Base-by-base conservation (phyloP, 2,113 vertebrate species). In the Thalassoma bifasciatum region DNA sequence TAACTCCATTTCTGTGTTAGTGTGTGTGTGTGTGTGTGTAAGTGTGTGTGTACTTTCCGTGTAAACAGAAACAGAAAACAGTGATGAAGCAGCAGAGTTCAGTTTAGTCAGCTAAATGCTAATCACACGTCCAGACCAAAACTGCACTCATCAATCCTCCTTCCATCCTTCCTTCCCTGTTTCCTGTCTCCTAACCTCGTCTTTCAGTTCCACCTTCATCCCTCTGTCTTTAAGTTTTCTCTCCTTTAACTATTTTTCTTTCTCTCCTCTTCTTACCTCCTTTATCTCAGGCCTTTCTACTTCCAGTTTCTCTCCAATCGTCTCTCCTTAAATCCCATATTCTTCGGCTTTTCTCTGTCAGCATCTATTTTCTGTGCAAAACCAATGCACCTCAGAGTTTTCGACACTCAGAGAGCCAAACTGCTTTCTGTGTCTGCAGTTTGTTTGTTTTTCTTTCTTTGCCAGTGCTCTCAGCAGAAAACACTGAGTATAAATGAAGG, bases 91-190 rank as follows among this genome's bases (percentile, higher is more conserved):
- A 79, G 79, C 79, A 77, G 40, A 58, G 37, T 78, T 82, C 34
- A 14, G 63, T 65, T 68, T 71, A 79, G 82, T 88, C 84, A 90
- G 86, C 86, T 84, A 84, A 87, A 88, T 88, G 85, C 86, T 88
- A 84, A 90, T 87, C 81, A 63, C 52, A 72, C 57, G 64, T 86
- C 74, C 54, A 69, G 71, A 80, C 59, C 54, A 50, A 52, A 81
- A 37, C 64, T 44, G 52, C 46, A 14, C 70, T 90, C 71, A 88
- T 88, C 88, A 82, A 84, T 88, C 83, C 76, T 76, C 49, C 64
- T 44, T 50, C 72, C 77, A 30, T 69, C 58, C 61, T 26, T 82
- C 40, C 54, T 26, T 79, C 37, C 12, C 30, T 53, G 2, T 17
- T n/a, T 42, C 49, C 47, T 53, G 4, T 1, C n/a, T 21, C 8